Evolutionary conservation across 2,797 vertebrate genomes (phyloP).

Genomic region (Enteromius treurensis): DNA sequence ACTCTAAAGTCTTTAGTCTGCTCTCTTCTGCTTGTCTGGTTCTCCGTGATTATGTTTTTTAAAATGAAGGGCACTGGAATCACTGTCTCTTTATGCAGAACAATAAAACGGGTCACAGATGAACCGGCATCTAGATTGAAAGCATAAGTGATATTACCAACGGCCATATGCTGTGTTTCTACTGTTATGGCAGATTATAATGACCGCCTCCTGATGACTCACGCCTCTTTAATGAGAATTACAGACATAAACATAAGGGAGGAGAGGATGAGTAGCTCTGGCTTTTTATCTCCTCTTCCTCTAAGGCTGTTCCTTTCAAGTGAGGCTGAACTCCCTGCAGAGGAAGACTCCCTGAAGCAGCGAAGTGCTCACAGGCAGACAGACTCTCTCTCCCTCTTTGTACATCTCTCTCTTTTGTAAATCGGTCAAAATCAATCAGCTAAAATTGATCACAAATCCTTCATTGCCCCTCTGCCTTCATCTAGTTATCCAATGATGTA

Average conservation of each 20-base stretch:
- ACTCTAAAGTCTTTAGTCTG: not conserved
- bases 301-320: constrained; percentile 26
- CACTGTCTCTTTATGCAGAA: not conserved
- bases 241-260: constrained; percentile 41
- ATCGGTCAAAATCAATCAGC: constrained; percentile 25
- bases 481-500: constrained; percentile 7
- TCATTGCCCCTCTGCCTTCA: constrained; percentile 3
- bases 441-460: constrained; percentile 18
- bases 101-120: constrained; percentile 2
- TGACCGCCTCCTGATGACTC: constrained; percentile 38
- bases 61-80: not conserved
- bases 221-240: constrained; percentile 38
- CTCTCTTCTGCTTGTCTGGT: not conserved
- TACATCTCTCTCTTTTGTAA: constrained; percentile 14
- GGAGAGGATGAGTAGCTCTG: constrained; percentile 26
- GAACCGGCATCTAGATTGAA: not conserved
- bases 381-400: constrained; percentile 9
- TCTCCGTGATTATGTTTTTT: not conserved
- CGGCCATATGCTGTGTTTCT: constrained; percentile 13
- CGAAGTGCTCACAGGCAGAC: not conserved
- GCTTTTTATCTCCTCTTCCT: constrained; percentile 27
- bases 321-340: constrained; percentile 20
- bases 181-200: constrained; percentile 19
- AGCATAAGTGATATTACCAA: constrained; percentile 10
- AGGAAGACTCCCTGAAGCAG: constrained; percentile 34